Evolutionary conservation across 1,140 invertebrate genomes (phyloP).

Genomic region (Drosophila aff.): DNA sequence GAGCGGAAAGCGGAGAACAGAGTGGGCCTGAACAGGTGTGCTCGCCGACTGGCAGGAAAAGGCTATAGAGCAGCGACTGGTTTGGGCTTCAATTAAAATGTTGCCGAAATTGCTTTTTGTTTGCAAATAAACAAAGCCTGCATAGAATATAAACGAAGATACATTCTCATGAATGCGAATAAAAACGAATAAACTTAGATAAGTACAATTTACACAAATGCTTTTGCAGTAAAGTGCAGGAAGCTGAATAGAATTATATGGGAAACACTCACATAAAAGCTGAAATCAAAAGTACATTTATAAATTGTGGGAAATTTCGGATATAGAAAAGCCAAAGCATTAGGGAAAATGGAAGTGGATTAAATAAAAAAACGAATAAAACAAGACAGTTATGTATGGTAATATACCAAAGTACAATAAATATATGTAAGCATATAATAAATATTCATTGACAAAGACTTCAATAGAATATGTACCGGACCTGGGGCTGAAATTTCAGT

Average conservation of each 20-base stretch:
- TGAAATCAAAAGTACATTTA: conserved; percentile 6
- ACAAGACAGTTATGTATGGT: background rate
- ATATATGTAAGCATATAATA: background rate
- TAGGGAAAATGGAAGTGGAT: background rate
- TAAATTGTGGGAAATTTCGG: background rate
- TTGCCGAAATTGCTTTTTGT: conserved; percentile 77
- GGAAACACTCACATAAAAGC: conserved; percentile 2
- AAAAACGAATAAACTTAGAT: conserved; percentile 16
- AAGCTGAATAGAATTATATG: conserved; percentile 13
- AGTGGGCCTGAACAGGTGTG: conserved; percentile 38
- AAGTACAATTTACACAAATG: conserved; percentile 8
- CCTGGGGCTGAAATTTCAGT: no score
- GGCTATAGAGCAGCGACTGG: conserved; percentile 6
- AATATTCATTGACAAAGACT: background rate
- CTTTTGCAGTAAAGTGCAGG: background rate
- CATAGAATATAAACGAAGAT: conserved; percentile 36
- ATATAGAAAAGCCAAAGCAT: background rate
- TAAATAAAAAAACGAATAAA: background rate
- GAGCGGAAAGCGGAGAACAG: conserved; percentile 1
- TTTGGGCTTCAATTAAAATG: conserved; percentile 74
- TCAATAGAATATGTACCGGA: background rate
- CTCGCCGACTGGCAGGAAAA: conserved; percentile 16
- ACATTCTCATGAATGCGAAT: conserved; percentile 13
- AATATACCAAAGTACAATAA: background rate
- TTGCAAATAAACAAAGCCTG: conserved; percentile 62